Conservation (phyloP, 1,140 invertebrate species). For the Diploscapter pachys region DNA sequence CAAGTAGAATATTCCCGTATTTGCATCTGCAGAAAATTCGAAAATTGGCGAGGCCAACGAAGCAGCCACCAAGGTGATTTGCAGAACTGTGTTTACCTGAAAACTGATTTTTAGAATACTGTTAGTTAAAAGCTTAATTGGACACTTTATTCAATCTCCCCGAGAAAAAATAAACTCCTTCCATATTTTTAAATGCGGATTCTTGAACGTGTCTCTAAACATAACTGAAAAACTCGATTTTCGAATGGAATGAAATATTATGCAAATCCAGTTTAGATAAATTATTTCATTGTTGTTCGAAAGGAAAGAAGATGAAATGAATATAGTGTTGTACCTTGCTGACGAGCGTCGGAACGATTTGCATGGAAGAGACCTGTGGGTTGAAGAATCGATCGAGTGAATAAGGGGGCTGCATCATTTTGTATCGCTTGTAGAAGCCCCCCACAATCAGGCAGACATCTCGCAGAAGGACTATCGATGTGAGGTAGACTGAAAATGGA, state of each 20-base stretch:
- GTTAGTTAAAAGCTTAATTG: no score
- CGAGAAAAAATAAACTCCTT: no score
- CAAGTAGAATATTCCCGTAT: slow-evolving; percentile 15
- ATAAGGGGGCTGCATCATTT: slow-evolving; percentile 79
- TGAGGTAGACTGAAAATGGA: slow-evolving; percentile 67
- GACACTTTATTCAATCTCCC: no score
- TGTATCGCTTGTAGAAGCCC: slow-evolving; percentile 83
- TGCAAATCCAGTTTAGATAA: background rate
- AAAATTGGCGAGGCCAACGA: slow-evolving; percentile 80
- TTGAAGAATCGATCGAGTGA: slow-evolving; percentile 80
- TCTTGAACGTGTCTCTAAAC: background rate
- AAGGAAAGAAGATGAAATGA: no score
- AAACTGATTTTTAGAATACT: slow-evolving; percentile 40
- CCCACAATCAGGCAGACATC: slow-evolving; percentile 77
- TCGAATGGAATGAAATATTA: slow-evolving; percentile 5
- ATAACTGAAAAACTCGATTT: background rate
- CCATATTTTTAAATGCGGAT: background rate
- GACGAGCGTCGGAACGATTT: slow-evolving; percentile 80
- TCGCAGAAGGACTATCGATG: slow-evolving; percentile 75
- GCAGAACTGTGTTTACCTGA: slow-evolving; percentile 76
- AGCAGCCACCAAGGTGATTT: slow-evolving; percentile 75
- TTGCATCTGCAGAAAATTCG: slow-evolving; percentile 59
- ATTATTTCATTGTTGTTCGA: no score
- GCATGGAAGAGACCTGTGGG: slow-evolving; percentile 80
- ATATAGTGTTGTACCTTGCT: slow-evolving; percentile 75